phyloP scores from a whole-genome alignment of 2,797 vertebrate genomes.

The Microctenopoma steveboyesi region DNA sequence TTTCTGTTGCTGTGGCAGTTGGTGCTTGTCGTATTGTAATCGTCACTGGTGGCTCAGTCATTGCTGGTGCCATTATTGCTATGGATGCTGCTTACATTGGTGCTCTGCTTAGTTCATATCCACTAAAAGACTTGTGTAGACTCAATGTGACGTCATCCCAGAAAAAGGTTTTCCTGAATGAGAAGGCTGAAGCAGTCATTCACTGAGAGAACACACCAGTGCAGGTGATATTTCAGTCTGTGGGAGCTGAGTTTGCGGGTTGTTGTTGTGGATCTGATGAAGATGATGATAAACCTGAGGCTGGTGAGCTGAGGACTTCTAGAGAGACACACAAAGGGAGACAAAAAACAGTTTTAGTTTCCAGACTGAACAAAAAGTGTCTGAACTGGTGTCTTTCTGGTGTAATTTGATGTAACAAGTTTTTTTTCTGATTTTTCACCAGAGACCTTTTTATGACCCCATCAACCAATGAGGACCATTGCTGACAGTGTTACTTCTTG shows the following conservation, averaged over 20 bases:
- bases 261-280: constrained; percentile 36
- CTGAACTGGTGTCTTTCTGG: too few species aligned
- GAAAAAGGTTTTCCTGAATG: constrained; percentile 14
- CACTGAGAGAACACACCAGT: constrained; percentile 10
- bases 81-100: constrained; percentile 1
- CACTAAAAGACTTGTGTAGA: background rate
- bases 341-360: background rate
- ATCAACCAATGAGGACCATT: background rate
- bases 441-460: background rate
- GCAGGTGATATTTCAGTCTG: constrained; percentile 5
- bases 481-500: background rate
- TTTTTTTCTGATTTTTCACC: background rate
- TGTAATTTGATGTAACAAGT: too few species aligned
- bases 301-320: constrained; percentile 42
- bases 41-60: constrained; percentile 14
- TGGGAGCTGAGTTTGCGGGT: constrained; percentile 29
- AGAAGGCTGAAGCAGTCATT: constrained; percentile 2
- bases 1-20: background rate
- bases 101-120: constrained; percentile 4
- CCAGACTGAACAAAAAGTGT: background rate
- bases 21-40: background rate
- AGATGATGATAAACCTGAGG: constrained; percentile 60
- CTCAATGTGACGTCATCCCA: constrained; percentile 1
- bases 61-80: constrained; percentile 29
- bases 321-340: constrained; percentile 14